Percentiles rank a stretch among this genome's conserved stretches.
Conservation (phyloP, 2,888 invertebrate genomes). For the Aspidiotus rigidus region DNA sequence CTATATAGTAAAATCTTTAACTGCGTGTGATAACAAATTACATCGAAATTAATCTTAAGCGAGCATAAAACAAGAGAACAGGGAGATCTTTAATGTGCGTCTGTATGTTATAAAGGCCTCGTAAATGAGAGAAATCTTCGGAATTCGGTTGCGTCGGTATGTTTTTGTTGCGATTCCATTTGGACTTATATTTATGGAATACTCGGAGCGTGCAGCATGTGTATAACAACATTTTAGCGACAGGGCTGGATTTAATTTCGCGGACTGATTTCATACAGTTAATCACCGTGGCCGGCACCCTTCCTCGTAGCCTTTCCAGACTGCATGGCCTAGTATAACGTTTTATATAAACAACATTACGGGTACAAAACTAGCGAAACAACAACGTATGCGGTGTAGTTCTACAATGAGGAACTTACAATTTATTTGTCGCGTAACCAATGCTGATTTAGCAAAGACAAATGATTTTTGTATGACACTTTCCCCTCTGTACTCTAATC, state of each 20-base stretch:
- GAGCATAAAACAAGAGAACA: neutral
- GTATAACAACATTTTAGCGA: neutral
- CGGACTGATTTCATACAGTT: conserved; percentile 29
- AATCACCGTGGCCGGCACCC: conserved; percentile 14
- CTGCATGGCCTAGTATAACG: no score
- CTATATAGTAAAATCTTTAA: no score
- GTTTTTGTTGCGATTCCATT: neutral
- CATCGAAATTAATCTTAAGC: neutral
- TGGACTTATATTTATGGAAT: neutral
- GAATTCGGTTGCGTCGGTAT: neutral
- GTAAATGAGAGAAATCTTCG: conserved; percentile 1
- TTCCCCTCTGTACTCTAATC: no score
- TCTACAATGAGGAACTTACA: no score
- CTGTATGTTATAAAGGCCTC: neutral
- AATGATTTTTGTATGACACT: no score
- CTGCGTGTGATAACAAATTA: neutral
- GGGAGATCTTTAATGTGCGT: neutral
- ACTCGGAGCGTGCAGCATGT: neutral
- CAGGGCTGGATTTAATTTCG: conserved; percentile 28
- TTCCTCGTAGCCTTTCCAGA: no score
- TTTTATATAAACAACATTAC: no score
- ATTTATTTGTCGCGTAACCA: no score
- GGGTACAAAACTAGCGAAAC: no score
- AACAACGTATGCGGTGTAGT: no score
- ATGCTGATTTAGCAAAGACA: no score